Conservation (phyloP, 2,888 invertebrate species). For the Chydorus sphaericus region DNA sequence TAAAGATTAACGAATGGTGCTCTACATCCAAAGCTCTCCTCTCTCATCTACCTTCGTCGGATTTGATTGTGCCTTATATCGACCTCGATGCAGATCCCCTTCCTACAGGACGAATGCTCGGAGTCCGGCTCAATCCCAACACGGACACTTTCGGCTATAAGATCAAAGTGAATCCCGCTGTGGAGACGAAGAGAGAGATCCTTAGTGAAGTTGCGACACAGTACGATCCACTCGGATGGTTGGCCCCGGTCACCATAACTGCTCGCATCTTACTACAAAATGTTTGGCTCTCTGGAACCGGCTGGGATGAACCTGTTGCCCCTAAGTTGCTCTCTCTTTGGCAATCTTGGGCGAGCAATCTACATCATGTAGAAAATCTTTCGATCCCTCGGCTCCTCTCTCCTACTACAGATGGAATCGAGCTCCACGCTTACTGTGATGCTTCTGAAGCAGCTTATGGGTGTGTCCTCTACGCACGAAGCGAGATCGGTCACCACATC, state of each 20-base stretch:
- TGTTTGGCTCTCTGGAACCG: slow-evolving; percentile 1
- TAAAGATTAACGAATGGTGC: slow-evolving; percentile 13
- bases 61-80: background rate
- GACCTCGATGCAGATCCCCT: background rate
- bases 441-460: slow-evolving; percentile 17
- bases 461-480: slow-evolving; percentile 14
- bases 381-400: background rate
- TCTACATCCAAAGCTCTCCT: slow-evolving; percentile 12
- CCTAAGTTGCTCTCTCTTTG: background rate
- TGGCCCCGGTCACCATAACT: slow-evolving; percentile 2
- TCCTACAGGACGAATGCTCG: slow-evolving; percentile 1
- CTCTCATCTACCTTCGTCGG: background rate
- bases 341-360: background rate
- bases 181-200: slow-evolving; percentile 10
- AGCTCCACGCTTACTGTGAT: slow-evolving; percentile 19
- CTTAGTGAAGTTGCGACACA: slow-evolving; percentile 8
- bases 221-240: slow-evolving; percentile 13
- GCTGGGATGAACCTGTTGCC: slow-evolving; percentile 14
- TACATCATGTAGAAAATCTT: background rate
- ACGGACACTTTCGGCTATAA: background rate
- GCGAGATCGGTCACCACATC: background rate
- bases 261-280: slow-evolving; percentile 12
- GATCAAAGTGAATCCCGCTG: background rate
- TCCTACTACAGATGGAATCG: background rate
- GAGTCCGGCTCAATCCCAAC: background rate